Evolutionary conservation across 2,888 invertebrate genomes (phyloP).

Genomic region (Herminia tarsipennalis): DNA sequence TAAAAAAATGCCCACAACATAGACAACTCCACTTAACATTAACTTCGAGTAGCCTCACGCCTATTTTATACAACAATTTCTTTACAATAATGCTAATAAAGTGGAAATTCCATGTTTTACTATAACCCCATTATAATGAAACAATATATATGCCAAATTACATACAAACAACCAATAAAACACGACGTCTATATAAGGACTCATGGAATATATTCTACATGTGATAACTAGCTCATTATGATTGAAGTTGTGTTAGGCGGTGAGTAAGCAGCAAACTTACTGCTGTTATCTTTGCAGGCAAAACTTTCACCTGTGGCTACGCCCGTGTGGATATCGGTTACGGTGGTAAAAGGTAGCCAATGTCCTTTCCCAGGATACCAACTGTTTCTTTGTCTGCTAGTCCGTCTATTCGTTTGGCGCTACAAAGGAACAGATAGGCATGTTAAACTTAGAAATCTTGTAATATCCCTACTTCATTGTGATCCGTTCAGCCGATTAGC

Average conservation of each 20-base stretch:
- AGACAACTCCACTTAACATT: not conserved
- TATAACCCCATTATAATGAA: constrained; percentile 30
- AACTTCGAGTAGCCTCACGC: not conserved
- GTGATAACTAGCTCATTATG: constrained; percentile 6
- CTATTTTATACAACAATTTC: not conserved
- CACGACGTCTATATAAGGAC: constrained; percentile 15
- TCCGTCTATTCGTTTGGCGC: no score
- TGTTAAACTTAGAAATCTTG: no score
- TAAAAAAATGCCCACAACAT: no score
- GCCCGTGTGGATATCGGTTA: no score
- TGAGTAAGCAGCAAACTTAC: constrained; percentile 1
- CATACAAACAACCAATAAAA: constrained; percentile 33
- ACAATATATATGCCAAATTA: constrained; percentile 38
- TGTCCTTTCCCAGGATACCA: no score
- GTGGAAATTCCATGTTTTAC: constrained; percentile 18
- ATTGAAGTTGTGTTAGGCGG: not conserved
- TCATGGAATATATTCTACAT: constrained; percentile 27
- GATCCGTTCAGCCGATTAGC: no score
- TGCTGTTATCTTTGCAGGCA: no score
- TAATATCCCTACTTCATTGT: no score
- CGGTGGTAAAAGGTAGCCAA: no score
- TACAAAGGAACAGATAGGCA: no score
- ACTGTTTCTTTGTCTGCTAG: no score
- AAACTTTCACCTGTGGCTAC: no score
- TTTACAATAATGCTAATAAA: constrained; percentile 6